Conservation (phyloP, 1,140 invertebrate genomes). For the Arctopsyche grandis region DNA sequence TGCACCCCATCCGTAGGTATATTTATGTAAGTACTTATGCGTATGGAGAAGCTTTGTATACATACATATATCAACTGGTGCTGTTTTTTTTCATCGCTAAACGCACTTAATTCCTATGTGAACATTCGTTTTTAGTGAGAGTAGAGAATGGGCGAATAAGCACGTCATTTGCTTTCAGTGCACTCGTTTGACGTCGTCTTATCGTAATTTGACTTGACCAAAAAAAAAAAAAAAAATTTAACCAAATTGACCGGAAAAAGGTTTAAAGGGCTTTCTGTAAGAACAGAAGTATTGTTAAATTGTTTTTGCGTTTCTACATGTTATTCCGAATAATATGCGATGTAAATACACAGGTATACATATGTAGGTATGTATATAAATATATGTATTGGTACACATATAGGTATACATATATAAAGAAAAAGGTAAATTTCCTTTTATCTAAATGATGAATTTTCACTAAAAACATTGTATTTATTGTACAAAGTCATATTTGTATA, state of each 20-base stretch:
- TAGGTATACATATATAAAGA: no score
- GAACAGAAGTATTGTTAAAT: not conserved
- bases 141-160: not conserved
- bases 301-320: not conserved
- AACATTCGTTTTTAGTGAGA: no score
- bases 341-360: not conserved
- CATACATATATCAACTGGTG: not conserved
- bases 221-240: not conserved
- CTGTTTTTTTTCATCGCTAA: not conserved
- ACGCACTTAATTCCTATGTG: not conserved
- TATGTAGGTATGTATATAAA: not conserved
- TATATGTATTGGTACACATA: no score
- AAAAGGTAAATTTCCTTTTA: no score
- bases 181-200: not conserved
- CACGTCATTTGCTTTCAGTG: not conserved
- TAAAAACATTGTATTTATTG: no score
- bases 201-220: not conserved
- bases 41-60: no score
- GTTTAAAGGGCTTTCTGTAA: not conserved
- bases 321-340: not conserved
- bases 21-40: not conserved
- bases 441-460: no score
- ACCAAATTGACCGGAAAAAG: constrained; percentile 19
- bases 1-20: not conserved
- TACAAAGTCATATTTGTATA: no score